These are phyloP conservation scores for Dorcus parallelipipedus DNA, from an alignment of 2,888 invertebrate genomes.

Conservation along the genomic window DNA sequence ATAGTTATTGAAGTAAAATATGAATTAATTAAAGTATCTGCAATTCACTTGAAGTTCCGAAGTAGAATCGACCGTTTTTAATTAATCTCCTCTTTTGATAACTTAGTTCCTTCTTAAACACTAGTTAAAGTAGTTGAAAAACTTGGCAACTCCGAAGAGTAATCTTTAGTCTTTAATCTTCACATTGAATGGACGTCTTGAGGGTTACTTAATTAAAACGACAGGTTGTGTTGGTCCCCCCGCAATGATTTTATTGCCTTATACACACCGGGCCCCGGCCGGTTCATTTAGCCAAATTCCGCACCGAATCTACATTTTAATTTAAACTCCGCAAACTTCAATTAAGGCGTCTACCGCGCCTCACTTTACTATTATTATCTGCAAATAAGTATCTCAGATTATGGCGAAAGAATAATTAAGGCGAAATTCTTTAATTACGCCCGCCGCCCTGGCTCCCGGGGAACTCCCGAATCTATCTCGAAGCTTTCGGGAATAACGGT, in stretches of 20 bases:
- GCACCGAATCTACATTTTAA: slow-evolving; percentile 42
- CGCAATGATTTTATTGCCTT: slow-evolving; percentile 36
- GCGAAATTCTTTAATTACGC: not conserved
- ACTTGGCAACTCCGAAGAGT: slow-evolving; percentile 3
- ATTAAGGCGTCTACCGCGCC: slow-evolving; percentile 23
- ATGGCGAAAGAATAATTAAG: not conserved
- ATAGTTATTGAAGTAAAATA: not conserved
- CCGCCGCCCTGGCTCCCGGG: not conserved
- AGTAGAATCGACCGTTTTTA: not conserved
- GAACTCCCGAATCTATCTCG: no score
- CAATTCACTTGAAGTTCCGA: not conserved
- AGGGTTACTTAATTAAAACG: slow-evolving; percentile 10
- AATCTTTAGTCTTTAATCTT: slow-evolving; percentile 9
- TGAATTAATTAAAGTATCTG: not conserved
- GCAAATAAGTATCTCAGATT: slow-evolving; percentile 10
- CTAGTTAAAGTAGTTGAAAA: not conserved
- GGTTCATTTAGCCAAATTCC: slow-evolving; percentile 38
- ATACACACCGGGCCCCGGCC: slow-evolving; percentile 22
- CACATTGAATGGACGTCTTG: not conserved
- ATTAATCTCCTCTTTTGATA: not conserved
- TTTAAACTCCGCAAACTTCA: slow-evolving; percentile 35
- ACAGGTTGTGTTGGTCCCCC: slow-evolving; percentile 22
- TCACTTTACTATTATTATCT: slow-evolving; percentile 22
- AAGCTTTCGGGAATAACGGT: no score
- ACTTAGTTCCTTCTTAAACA: no score